A percentile compares a stretch with the other conserved stretches of the same genome.
Conservation (phyloP, 2,797 vertebrate species). For the Sarcoramphus papa region DNA sequence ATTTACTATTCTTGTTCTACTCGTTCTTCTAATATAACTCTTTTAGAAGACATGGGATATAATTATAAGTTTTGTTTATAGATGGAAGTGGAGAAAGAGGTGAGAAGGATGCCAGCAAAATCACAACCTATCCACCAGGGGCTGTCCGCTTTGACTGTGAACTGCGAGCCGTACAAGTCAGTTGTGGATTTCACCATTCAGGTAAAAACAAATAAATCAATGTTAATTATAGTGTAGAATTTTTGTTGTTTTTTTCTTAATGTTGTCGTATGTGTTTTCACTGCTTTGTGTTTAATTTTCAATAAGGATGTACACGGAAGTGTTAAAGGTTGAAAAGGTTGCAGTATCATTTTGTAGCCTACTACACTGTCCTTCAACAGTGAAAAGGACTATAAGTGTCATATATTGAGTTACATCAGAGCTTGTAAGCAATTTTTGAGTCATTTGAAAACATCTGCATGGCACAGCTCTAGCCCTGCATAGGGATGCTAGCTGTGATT, state of each 20-base stretch:
- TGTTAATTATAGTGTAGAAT: not conserved
- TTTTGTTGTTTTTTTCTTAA: not conserved
- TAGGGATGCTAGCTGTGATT: not conserved
- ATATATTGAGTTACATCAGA: not conserved
- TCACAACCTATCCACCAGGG: constrained; percentile 97
- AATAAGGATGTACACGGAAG: accelerated
- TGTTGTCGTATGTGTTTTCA: not conserved
- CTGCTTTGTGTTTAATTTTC: not conserved
- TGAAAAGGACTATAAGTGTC: not conserved
- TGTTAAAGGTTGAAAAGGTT: not conserved
- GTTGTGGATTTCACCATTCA: constrained; percentile 98
- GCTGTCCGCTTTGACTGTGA: constrained; percentile 94
- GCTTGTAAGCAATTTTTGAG: not conserved
- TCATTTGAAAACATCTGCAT: not conserved
- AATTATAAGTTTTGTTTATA: constrained; percentile 68
- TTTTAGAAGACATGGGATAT: not conserved
- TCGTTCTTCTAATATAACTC: not conserved
- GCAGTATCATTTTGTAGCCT: not conserved
- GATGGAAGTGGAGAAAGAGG: constrained; percentile 96
- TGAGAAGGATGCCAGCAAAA: constrained; percentile 98
- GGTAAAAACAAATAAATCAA: constrained; percentile 71
- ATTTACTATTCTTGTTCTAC: not conserved
- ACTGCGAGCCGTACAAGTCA: constrained; percentile 93
- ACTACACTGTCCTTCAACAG: not conserved
- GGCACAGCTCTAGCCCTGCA: not conserved